These are phyloP conservation scores for Solen grandis DNA, from an alignment of 1,140 invertebrate genomes.

Conservation along the genomic window DNA sequence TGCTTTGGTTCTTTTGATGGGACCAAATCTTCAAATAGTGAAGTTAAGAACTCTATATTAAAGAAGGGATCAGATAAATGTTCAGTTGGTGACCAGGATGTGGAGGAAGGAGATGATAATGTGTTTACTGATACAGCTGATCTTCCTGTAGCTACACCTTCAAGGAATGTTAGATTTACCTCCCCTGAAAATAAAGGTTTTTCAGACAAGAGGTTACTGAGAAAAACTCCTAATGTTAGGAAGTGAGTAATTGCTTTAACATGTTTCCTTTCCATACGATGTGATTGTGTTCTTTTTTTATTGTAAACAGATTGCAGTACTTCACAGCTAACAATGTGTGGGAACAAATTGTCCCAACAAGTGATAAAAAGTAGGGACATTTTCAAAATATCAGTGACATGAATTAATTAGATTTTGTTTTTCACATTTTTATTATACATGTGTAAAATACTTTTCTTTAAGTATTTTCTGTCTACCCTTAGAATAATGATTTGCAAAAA, in stretches of 20 bases:
- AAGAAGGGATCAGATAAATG: conserved; percentile 12
- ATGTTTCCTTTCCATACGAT: neutral
- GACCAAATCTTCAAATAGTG: neutral
- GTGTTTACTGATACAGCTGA: neutral
- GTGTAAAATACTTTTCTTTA: too few species aligned
- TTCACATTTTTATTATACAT: too few species aligned
- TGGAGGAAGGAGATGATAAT: neutral
- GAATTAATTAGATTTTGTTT: too few species aligned
- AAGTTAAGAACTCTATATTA: neutral
- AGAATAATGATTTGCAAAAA: too few species aligned
- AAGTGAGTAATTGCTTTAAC: neutral
- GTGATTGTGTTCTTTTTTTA: neutral
- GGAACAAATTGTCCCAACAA: neutral
- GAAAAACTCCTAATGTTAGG: neutral
- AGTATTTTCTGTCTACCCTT: too few species aligned
- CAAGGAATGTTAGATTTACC: neutral
- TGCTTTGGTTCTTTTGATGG: conserved; percentile 40
- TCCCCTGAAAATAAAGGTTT: neutral
- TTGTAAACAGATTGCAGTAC: neutral
- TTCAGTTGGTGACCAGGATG: neutral
- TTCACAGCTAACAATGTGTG: neutral
- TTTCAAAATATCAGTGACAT: neutral
- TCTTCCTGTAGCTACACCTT: neutral
- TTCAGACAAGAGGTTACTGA: neutral
- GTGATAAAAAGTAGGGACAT: neutral